Evolutionary conservation across 1,140 invertebrate genomes (phyloP), one percentile per base, ranked within the genome.

Genomic region (Pseudomyrmex sp.): DNA sequence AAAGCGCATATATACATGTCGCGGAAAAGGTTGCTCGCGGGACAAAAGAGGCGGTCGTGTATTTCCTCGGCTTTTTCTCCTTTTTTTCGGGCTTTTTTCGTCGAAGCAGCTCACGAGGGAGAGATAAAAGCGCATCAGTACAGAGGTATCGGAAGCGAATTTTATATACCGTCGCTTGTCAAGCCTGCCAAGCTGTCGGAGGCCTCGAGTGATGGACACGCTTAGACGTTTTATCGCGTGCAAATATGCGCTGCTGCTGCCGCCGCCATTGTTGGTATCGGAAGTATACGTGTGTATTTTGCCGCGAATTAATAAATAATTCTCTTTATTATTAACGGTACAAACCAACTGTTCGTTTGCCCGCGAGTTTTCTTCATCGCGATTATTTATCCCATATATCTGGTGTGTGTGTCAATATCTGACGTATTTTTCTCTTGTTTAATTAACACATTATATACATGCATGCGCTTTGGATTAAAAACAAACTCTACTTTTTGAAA

Each of bases 91-190:
- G 23, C 8, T 69, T 50, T 76, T 75, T 83, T 4, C 23, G 13
- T 58, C 54, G 23, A 58, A 69, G 63, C 20, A 58, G 20, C 46
- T 72, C 50, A 18, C 48, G 59, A 23, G 50, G 65, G 18, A 70
- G 65, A 77, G 73, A 85, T 68, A 73, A 85, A 85, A 56, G 74
- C 82, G 54, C 26, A 84, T 84, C 65, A 44, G 66, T 44, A 46
- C 61, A 35, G 68, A 56, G 12, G 23, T 69, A 79, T 68, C 82
- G 63, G 59, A 54, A 59, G 62, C 54, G 83, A 84, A 80, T 80
- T 70, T 80, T 84, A 84, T 80, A 62, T 68, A 70, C 61, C n/a
- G 66, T 50, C 69, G 23, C 9, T 69, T 35, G 73, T 63, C 62
- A 50, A 63, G 75, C 35, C 52, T 85, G 58, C 76, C 56, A 44